phyloP scores from a whole-genome alignment of 2,888 invertebrate species.

The Drosophila robusta region DNA sequence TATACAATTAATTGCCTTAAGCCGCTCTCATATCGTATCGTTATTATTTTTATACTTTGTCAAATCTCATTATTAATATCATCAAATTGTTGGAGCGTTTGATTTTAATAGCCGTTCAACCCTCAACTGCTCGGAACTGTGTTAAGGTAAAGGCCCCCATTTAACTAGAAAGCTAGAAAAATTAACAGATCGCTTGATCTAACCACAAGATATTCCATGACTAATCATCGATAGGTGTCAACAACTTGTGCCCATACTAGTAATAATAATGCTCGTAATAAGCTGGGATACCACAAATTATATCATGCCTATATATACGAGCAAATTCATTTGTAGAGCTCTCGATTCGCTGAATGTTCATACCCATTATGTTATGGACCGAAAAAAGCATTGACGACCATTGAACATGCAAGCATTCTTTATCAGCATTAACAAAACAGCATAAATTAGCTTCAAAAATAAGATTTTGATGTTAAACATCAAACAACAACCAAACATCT shows the following conservation, averaged over 20 bases:
- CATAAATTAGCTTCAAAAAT: no score
- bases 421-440: no score
- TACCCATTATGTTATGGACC: background rate
- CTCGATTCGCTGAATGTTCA: constrained; percentile 37
- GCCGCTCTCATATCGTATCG: constrained; percentile 56
- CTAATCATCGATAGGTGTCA: constrained; percentile 53
- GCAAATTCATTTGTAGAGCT: constrained; percentile 39
- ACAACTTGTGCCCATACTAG: constrained; percentile 33
- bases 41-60: constrained; percentile 44
- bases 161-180: constrained; percentile 20
- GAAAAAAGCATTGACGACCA: background rate
- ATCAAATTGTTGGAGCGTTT: constrained; percentile 82
- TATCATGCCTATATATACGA: constrained; percentile 61
- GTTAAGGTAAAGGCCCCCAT: constrained; percentile 70
- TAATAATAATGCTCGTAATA: constrained; percentile 23
- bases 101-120: constrained; percentile 68
- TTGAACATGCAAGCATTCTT: no score
- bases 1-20: constrained; percentile 78
- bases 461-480: no score
- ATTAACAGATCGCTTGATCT: constrained; percentile 23
- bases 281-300: constrained; percentile 51
- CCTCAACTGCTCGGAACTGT: constrained; percentile 52
- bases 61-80: constrained; percentile 60
- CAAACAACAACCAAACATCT: no score
- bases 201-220: constrained; percentile 66